These are phyloP conservation scores for Pteruthius melanotis DNA, from an alignment of 2,113 vertebrate species.

Conservation along the genomic window DNA sequence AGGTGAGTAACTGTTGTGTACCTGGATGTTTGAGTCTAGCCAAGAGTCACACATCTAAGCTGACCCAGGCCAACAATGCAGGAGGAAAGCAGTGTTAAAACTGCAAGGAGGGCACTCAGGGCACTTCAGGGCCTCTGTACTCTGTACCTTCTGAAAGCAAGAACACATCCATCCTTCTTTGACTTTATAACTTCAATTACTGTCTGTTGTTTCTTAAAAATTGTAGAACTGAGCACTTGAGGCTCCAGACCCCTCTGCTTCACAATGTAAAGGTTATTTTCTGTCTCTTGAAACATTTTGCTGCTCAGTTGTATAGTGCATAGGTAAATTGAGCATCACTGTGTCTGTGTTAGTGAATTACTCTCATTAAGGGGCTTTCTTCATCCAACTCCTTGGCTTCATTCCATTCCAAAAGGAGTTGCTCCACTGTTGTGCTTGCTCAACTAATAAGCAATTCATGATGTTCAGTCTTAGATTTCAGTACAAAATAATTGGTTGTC, in stretches of 20 bases:
- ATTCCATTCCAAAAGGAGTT: not conserved
- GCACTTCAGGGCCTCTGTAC: not conserved
- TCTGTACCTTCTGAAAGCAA: conserved; percentile 14
- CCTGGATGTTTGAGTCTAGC: not conserved
- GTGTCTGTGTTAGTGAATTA: not conserved
- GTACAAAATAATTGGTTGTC: not conserved
- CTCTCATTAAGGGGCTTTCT: not conserved
- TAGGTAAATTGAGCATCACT: not conserved
- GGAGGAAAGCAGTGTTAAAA: not conserved
- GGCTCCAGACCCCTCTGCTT: conserved; percentile 10
- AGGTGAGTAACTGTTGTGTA: not conserved
- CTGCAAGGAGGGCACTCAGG: not conserved
- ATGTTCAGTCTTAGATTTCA: not conserved
- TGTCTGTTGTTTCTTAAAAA: conserved; percentile 29
- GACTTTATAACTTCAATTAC: not conserved
- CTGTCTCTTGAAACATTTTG: not conserved
- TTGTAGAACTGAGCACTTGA: not conserved
- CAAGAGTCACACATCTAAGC: not conserved
- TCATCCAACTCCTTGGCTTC: not conserved
- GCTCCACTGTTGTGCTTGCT: not conserved
- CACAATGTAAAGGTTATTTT: not conserved
- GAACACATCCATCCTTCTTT: conserved; percentile 5
- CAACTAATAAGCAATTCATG: not conserved
- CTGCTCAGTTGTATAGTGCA: not conserved
- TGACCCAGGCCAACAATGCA: not conserved